These are phyloP conservation scores for Pygocentrus nattereri DNA, from an alignment of 2,797 vertebrate species.

Conservation along the genomic window DNA sequence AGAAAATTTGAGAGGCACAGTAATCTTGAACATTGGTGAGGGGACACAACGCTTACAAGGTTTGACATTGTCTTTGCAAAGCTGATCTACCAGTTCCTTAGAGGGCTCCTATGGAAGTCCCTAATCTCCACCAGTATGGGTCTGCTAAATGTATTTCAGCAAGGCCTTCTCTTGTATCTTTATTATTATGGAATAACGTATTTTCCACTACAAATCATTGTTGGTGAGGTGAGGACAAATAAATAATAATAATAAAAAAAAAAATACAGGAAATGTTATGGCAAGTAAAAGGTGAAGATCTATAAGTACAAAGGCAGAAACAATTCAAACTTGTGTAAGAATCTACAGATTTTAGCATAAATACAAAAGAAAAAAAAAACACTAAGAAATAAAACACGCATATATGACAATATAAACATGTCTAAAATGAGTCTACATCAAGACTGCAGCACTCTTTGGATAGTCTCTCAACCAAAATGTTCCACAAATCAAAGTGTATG, in stretches of 20 bases:
- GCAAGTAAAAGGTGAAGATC: conserved; percentile 59
- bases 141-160: conserved; percentile 50
- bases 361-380: conserved; percentile 70
- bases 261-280: conserved; percentile 57
- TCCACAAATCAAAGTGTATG: conserved; percentile 50
- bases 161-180: conserved; percentile 47
- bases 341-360: conserved; percentile 72
- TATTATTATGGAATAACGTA: conserved; percentile 31
- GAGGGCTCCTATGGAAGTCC: conserved; percentile 43
- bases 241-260: too few species aligned
- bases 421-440: conserved; percentile 68
- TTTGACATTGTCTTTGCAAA: conserved; percentile 57
- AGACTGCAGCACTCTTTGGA: conserved; percentile 70
- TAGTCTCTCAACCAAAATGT: conserved; percentile 55
- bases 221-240: conserved; percentile 1
- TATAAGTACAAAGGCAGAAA: conserved; percentile 58
- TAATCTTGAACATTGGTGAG: conserved; percentile 57
- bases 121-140: conserved; percentile 31
- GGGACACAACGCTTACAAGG: conserved; percentile 58
- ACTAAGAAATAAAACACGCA: conserved; percentile 41
- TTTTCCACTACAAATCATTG: conserved; percentile 35
- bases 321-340: conserved; percentile 67
- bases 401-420: conserved; percentile 64
- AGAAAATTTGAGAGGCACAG: conserved; percentile 64
- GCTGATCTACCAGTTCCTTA: conserved; percentile 46